Evolutionary conservation across 2,888 invertebrate species (phyloP).

Genomic region (Rhagium mordax): DNA sequence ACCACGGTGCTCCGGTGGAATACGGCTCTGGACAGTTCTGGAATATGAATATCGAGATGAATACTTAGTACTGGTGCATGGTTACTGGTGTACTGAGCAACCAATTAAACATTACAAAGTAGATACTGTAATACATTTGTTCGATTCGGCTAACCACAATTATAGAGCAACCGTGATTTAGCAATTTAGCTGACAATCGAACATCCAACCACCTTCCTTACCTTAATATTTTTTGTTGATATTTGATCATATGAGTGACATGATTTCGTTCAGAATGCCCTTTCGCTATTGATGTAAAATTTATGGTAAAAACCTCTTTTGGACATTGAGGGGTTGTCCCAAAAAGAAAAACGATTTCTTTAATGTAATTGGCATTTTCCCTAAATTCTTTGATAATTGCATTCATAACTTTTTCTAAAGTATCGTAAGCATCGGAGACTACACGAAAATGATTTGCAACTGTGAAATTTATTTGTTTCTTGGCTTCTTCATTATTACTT

Average conservation of each 20-base stretch:
- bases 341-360: slow-evolving; percentile 62
- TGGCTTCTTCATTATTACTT: slow-evolving; percentile 25
- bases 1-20: too few relatives aligned
- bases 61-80: too few relatives aligned
- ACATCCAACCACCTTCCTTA: slow-evolving; percentile 40
- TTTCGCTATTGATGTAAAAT: slow-evolving; percentile 52
- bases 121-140: too few relatives aligned
- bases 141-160: too few relatives aligned
- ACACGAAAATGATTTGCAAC: slow-evolving; percentile 58
- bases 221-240: slow-evolving; percentile 63
- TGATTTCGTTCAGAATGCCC: slow-evolving; percentile 63
- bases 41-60: too few relatives aligned
- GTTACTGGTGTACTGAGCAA: too few relatives aligned
- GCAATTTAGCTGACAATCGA: too few relatives aligned
- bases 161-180: too few relatives aligned
- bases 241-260: slow-evolving; percentile 54
- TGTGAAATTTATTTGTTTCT: slow-evolving; percentile 51
- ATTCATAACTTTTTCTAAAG: slow-evolving; percentile 59
- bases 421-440: slow-evolving; percentile 62
- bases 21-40: too few relatives aligned
- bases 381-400: slow-evolving; percentile 59
- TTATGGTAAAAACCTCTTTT: slow-evolving; percentile 61
- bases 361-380: slow-evolving; percentile 48
- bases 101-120: too few relatives aligned
- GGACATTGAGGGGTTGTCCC: slow-evolving; percentile 61